Conservation (phyloP, 2,888 invertebrate genomes). For the Campaea margaritaria region DNA sequence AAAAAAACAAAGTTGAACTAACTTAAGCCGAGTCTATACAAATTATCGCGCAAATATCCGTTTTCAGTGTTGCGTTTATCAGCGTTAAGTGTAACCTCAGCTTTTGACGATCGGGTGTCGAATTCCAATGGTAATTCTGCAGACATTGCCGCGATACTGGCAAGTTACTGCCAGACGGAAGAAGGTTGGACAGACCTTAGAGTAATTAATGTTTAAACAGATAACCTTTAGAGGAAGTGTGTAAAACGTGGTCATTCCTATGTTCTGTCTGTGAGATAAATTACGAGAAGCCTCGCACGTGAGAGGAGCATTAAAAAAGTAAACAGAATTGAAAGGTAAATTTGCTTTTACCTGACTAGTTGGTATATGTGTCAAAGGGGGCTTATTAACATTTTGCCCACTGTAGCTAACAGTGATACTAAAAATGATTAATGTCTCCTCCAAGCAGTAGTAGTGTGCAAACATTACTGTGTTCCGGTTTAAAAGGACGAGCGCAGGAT, state of each 20-base stretch:
- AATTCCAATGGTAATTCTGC: conserved; percentile 45
- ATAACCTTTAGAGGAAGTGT: conserved; percentile 33
- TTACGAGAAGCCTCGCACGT: not conserved
- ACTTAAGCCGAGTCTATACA: too few relatives aligned
- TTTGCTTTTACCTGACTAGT: too few relatives aligned
- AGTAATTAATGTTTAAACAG: conserved; percentile 32
- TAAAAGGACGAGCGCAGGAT: too few relatives aligned
- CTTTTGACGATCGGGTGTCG: conserved; percentile 43
- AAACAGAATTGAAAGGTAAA: too few relatives aligned
- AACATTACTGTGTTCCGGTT: too few relatives aligned
- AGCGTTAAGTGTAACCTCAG: conserved; percentile 8
- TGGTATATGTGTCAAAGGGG: too few relatives aligned
- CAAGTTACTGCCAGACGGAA: conserved; percentile 26
- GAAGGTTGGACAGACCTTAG: conserved; percentile 24
- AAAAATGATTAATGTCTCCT: too few relatives aligned
- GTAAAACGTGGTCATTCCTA: conserved; percentile 1
- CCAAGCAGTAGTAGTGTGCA: too few relatives aligned
- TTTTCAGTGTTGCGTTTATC: not conserved
- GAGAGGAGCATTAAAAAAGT: too few relatives aligned
- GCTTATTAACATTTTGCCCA: too few relatives aligned
- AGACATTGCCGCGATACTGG: conserved; percentile 21
- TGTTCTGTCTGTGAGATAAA: not conserved
- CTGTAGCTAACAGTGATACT: too few relatives aligned
- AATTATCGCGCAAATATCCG: not conserved
- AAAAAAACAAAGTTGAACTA: too few relatives aligned